These are phyloP conservation scores for Epinotia demarniana DNA, from an alignment of 2,888 invertebrate species.

Conservation along the genomic window DNA sequence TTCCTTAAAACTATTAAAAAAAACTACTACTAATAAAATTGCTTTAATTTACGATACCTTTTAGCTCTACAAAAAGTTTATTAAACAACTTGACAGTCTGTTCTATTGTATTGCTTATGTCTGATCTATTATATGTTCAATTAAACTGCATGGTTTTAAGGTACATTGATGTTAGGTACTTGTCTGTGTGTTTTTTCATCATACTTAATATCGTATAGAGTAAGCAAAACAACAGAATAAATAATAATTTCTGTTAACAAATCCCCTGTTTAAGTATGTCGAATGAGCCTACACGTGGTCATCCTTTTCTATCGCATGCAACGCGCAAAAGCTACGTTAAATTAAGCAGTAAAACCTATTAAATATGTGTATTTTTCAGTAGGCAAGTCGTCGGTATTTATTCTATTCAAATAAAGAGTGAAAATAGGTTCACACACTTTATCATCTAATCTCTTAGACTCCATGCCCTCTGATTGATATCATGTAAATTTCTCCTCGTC, in stretches of 20 bases:
- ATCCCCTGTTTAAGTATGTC: too few species aligned
- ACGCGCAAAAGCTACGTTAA: neutral
- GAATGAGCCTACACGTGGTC: too few species aligned
- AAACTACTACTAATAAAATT: too few species aligned
- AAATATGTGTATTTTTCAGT: neutral
- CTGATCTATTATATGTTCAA: constrained; percentile 6
- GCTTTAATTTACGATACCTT: too few species aligned
- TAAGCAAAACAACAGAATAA: too few species aligned
- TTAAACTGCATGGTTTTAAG: neutral
- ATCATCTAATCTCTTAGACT: constrained; percentile 9
- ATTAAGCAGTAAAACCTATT: neutral
- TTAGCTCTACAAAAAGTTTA: too few species aligned
- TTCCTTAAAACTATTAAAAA: too few species aligned
- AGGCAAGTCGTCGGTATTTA: neutral
- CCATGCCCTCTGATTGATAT: constrained; percentile 25
- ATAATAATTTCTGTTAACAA: too few species aligned
- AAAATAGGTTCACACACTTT: constrained; percentile 16
- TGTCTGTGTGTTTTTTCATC: neutral
- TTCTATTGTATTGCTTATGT: too few species aligned
- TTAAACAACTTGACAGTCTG: too few species aligned
- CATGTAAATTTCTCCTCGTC: constrained; percentile 32
- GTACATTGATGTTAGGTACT: neutral
- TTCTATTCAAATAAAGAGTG: constrained; percentile 1
- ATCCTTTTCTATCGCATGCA: too few species aligned
- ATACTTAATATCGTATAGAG: too few species aligned